Evolutionary conservation across 2,113 vertebrate species (phyloP), one percentile per base, ranked within the genome.

Genomic region (Tretioscincus oriximinensis): DNA sequence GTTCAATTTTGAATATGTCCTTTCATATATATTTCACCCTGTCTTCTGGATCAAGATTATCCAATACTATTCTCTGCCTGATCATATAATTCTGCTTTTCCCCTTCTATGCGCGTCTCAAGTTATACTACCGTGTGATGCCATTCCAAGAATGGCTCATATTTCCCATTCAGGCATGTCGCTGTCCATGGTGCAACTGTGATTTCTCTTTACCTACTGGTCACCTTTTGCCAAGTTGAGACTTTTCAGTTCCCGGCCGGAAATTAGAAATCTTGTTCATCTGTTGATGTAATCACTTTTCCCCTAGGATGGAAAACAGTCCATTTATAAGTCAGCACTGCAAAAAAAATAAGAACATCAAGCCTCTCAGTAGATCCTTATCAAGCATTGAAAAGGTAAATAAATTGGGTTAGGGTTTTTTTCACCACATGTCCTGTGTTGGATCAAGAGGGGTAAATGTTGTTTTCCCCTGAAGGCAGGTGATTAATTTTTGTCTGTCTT

Each of bases 131-230:
- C 18, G 54, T 58, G 54, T 58, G 54, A 58, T 58, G 54, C 54
- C 18, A 18, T 58, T 58, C 54, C 54, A n/a, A 67, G 29, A 21
- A 41, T 3, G 24, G 54, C 2, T 24, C 12, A 20, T 29, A 4
- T 21, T 20, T 28, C 10, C 18, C 22, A 61, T 41, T 26, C 31
- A 24, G 21, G 41, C 28, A n/a, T 61, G 73, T 70, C 14, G 65
- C 73, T 82, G 73, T 82, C 80, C 80, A 82, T 82, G 80, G 80
- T 81, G 73, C 24, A 63, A 20, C 6, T 2, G 10, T 9, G 7
- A 12, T 11, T 22, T 47, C 45, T 14, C 58, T 49, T 29, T 9
- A 63, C 35, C 72, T 66, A 67, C 7, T 10, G 8, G 10, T 7
- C 16, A 9, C 29, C 20, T 54, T 35, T 41, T n/a, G 14, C 31